These are phyloP conservation scores for Caiman crocodilus DNA, from an alignment of 2,797 vertebrate genomes.

Conservation along the genomic window DNA sequence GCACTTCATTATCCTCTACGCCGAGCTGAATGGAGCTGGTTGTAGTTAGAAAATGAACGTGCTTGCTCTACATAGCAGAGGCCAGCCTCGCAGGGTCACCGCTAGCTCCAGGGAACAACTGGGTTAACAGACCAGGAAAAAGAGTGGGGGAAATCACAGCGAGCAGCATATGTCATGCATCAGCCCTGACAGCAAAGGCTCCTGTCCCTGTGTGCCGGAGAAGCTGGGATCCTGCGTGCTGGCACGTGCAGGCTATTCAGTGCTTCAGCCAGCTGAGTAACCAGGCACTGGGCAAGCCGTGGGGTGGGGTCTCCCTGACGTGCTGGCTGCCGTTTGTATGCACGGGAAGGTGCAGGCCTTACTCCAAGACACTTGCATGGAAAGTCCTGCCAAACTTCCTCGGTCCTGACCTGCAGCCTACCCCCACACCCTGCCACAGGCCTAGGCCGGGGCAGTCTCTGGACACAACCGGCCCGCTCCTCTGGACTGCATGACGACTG, in stretches of 20 bases:
- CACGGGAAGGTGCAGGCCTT: neutral
- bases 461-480: neutral
- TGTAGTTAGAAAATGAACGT: neutral
- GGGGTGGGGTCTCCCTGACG: neutral
- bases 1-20: neutral
- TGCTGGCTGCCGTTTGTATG: too few relatives aligned
- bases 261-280: neutral
- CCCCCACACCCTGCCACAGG: neutral
- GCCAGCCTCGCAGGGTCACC: fast-evolving
- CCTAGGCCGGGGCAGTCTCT: neutral
- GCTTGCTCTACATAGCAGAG: fast-evolving
- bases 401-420: neutral
- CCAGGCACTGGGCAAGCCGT: neutral
- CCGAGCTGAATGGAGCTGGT: neutral
- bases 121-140: neutral
- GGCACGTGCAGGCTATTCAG: neutral
- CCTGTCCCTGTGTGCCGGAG: fast-evolving
- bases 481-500: neutral
- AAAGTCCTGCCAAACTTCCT: neutral
- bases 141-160: fast-evolving
- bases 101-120: fast-evolving
- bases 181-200: fast-evolving
- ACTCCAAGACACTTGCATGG: neutral
- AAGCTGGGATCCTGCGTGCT: neutral
- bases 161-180: neutral